phyloP scores from a whole-genome alignment of 2,797 vertebrate species.

The Danio choprae region DNA sequence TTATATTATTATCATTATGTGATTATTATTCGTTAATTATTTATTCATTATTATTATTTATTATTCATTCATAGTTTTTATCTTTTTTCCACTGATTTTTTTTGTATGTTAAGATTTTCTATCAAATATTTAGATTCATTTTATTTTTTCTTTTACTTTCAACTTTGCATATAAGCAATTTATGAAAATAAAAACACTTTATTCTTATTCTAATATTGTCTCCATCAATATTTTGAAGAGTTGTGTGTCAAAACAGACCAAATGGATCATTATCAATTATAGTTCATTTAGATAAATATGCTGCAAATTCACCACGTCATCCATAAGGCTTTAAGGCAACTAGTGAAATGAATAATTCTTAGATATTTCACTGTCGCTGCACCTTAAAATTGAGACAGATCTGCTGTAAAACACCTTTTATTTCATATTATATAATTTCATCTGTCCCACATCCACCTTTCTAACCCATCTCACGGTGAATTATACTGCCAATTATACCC shows the following conservation, averaged over 20 bases:
- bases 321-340: background rate
- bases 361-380: background rate
- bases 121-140: background rate
- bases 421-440: constrained; percentile 3
- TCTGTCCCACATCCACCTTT: background rate
- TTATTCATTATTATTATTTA: too few relatives aligned
- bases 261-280: background rate
- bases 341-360: background rate
- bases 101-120: background rate
- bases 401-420: constrained; percentile 12
- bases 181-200: background rate
- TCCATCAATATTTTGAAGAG: background rate
- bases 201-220: background rate
- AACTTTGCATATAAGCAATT: too few relatives aligned
- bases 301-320: constrained; percentile 5
- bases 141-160: background rate
- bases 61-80: too few relatives aligned
- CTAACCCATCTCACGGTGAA: constrained; percentile 1
- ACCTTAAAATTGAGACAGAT: background rate
- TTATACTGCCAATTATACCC: constrained; percentile 9
- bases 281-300: background rate
- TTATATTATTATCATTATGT: too few relatives aligned
- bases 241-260: background rate
- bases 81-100: too few relatives aligned
- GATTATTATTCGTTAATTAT: too few relatives aligned